These are phyloP conservation scores for Melinaea menophilus DNA, from an alignment of 2,888 invertebrate genomes.

Conservation along the genomic window DNA sequence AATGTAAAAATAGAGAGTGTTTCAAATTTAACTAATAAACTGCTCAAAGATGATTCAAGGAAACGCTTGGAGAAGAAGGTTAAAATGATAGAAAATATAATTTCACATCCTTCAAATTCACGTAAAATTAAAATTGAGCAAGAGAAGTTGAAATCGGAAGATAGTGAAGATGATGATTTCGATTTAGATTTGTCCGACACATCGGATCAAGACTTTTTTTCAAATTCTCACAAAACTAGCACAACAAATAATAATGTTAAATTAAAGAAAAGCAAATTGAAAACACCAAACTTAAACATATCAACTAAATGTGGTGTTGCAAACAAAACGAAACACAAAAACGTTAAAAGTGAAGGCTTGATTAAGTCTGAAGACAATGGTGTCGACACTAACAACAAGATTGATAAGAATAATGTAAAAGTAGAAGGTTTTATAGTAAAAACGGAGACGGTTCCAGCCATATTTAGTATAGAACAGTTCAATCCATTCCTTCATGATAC, in stretches of 20 bases:
- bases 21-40: slow-evolving; percentile 25
- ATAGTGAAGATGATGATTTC: neutral
- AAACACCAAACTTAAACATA: neutral
- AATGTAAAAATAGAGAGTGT: slow-evolving; percentile 15
- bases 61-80: slow-evolving; percentile 61
- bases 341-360: neutral
- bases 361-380: neutral
- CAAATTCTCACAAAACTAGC: neutral
- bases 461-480: slow-evolving; percentile 40
- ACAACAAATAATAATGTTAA: slow-evolving; percentile 13
- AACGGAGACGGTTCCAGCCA: slow-evolving; percentile 41
- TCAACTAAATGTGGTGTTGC: too few species aligned
- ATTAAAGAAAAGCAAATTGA: slow-evolving; percentile 16
- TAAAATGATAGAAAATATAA: slow-evolving; percentile 58
- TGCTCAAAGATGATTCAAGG: slow-evolving; percentile 39
- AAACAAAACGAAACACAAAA: too few species aligned
- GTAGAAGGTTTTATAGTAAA: slow-evolving; percentile 40
- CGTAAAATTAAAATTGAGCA: slow-evolving; percentile 14
- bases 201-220: neutral
- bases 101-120: slow-evolving; percentile 37
- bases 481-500: slow-evolving; percentile 53
- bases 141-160: neutral
- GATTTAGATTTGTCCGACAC: slow-evolving; percentile 7
- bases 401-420: slow-evolving; percentile 14
- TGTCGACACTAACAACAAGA: slow-evolving; percentile 10